A percentile compares a stretch with the other conserved stretches of the same genome.
phyloP scores from a whole-genome alignment of 2,797 vertebrate genomes.

The Pristis pectinata region DNA sequence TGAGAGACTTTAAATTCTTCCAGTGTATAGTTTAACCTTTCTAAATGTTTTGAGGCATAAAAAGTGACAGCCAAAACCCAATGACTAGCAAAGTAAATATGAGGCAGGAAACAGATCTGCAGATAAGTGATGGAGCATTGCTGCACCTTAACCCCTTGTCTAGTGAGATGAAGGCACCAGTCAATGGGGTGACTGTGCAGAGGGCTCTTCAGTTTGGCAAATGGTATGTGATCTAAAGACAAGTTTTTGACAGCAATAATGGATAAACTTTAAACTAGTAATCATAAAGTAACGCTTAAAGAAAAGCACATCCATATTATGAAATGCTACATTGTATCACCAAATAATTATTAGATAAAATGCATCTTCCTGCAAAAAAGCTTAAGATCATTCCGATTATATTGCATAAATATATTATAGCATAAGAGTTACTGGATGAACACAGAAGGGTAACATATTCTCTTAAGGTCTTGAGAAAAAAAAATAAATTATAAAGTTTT shows the following conservation, averaged over 20 bases:
- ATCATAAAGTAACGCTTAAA: not conserved
- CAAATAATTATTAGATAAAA: not conserved
- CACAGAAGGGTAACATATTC: not conserved
- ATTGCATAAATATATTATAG: not conserved
- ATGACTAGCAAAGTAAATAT: not conserved
- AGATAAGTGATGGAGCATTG: not conserved
- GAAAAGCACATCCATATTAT: not conserved
- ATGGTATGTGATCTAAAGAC: not conserved
- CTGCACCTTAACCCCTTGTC: not conserved
- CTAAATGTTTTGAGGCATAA: not conserved
- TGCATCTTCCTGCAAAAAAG: no score
- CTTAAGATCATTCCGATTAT: constrained; percentile 6
- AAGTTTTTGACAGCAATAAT: not conserved
- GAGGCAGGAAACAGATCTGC: not conserved
- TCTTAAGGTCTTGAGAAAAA: no score
- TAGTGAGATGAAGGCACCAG: not conserved
- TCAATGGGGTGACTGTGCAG: not conserved
- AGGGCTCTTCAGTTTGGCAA: not conserved
- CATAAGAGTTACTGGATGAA: not conserved
- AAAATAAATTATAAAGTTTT: not conserved
- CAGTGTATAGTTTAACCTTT: not conserved
- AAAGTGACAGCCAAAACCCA: not conserved
- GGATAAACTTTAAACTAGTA: not conserved
- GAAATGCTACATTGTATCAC: not conserved
- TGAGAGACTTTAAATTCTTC: not conserved